phyloP scores from a whole-genome alignment of 37 sponge, comb jelly and placozoan species.

The Mnemiopsis leidyi region DNA sequence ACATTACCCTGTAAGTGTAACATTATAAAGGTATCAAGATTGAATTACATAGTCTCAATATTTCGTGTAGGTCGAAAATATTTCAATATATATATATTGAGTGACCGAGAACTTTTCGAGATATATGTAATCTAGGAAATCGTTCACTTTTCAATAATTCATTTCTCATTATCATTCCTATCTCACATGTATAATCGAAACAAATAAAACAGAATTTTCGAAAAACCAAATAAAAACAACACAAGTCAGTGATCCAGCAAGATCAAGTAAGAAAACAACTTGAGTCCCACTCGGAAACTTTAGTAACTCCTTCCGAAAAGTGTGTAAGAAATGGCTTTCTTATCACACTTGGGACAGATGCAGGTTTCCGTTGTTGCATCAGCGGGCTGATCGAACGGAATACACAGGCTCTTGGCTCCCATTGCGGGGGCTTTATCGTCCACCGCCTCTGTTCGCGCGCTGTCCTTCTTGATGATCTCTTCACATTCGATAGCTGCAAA shows the following conservation, averaged over 20 bases:
- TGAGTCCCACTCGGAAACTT: not conserved
- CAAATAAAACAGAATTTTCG: not conserved
- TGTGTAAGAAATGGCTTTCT: conserved; percentile 78
- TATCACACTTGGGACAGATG: conserved; percentile 75
- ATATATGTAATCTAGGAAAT: too few relatives aligned
- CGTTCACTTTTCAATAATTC: too few relatives aligned
- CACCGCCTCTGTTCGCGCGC: conserved; percentile 71
- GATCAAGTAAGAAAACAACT: not conserved
- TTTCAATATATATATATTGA: too few relatives aligned
- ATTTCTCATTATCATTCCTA: too few relatives aligned
- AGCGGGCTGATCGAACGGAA: conserved; percentile 88
- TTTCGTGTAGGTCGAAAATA: too few relatives aligned
- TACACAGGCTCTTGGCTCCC: conserved; percentile 97
- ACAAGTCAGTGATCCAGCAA: not conserved
- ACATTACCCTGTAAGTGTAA: too few relatives aligned
- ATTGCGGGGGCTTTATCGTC: conserved; percentile 89
- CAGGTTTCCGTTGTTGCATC: conserved; percentile 70
- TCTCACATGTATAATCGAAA: too few relatives aligned
- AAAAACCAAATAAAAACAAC: not conserved
- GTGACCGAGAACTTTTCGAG: too few relatives aligned
- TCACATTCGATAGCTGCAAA: conserved; percentile 74
- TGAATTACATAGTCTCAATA: too few relatives aligned
- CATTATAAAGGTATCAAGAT: too few relatives aligned
- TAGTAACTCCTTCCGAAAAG: conserved; percentile 97
- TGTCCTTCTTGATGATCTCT: conserved; percentile 89